These are phyloP conservation scores for Deroplatys truncata DNA, from an alignment of 2,888 invertebrate species.

Conservation along the genomic window DNA sequence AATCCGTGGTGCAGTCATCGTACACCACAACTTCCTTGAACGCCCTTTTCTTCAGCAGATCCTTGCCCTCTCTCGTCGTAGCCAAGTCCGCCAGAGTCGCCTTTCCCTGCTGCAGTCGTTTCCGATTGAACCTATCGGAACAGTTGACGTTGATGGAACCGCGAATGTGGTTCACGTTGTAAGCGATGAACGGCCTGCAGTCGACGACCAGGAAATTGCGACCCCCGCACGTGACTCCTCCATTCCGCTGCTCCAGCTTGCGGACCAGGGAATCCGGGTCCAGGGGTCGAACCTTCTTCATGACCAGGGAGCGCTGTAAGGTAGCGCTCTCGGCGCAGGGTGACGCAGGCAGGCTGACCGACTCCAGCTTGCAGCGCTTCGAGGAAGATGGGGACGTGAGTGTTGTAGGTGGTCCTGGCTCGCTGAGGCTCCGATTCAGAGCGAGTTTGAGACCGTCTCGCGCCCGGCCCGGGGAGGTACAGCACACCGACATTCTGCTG, in stretches of 20 bases:
- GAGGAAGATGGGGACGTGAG: slow-evolving; percentile 39
- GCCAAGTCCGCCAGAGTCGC: slow-evolving; percentile 63
- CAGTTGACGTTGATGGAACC: slow-evolving; percentile 69
- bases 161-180: slow-evolving; percentile 63
- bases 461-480: slow-evolving; percentile 42
- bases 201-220: slow-evolving; percentile 53
- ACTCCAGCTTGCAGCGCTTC: slow-evolving; percentile 55
- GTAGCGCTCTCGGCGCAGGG: slow-evolving; percentile 52
- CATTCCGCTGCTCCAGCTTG: slow-evolving; percentile 42
- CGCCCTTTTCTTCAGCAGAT: slow-evolving; percentile 51
- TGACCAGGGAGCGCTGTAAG: slow-evolving; percentile 49
- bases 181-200: slow-evolving; percentile 65
- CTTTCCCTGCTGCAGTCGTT: slow-evolving; percentile 62
- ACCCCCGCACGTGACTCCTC: slow-evolving; percentile 33
- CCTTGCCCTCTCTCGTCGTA: slow-evolving; percentile 59
- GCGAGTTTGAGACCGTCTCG: slow-evolving; percentile 55
- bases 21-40: slow-evolving; percentile 64
- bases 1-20: slow-evolving; percentile 62
- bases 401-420: slow-evolving; percentile 47
- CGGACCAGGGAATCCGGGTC: slow-evolving; percentile 50
- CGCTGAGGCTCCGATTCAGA: slow-evolving; percentile 53
- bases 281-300: slow-evolving; percentile 51
- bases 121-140: slow-evolving; percentile 63
- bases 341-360: slow-evolving; percentile 37
- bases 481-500: slow-evolving; percentile 48